Evolutionary conservation across 1,140 invertebrate genomes (phyloP).

Genomic region (Branchinecta lindahli): DNA sequence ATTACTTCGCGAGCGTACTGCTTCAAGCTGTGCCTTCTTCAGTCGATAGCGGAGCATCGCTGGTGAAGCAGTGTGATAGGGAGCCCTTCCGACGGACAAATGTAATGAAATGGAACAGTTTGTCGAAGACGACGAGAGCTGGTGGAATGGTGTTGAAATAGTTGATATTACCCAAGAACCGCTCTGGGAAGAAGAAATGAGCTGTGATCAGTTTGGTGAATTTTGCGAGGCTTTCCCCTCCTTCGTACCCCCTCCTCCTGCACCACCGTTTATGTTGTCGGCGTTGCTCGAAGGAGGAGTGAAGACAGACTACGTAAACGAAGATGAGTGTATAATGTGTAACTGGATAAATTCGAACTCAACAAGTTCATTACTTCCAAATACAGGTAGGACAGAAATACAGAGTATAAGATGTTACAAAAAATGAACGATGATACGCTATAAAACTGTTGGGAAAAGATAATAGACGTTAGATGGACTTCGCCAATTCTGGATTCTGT

Average conservation of each 20-base stretch:
- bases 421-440: no score
- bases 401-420: no score
- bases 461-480: no score
- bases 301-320: neutral
- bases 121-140: neutral
- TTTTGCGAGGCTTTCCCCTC: slow-evolving; percentile 6
- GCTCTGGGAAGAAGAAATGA: neutral
- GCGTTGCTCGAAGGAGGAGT: neutral
- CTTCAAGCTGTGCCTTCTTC: neutral
- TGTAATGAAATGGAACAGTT: slow-evolving; percentile 4
- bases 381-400: neutral
- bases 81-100: neutral
- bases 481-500: no score
- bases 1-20: neutral
- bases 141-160: neutral
- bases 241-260: neutral
- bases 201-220: neutral
- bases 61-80: neutral
- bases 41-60: slow-evolving; percentile 3
- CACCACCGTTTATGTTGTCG: slow-evolving; percentile 1
- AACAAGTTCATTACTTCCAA: neutral
- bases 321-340: slow-evolving; percentile 2
- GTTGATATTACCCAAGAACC: neutral
- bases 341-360: slow-evolving; percentile 1
- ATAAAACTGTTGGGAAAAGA: no score